A percentile compares a stretch with the other conserved stretches of the same genome.
Evolutionary conservation across 2,113 vertebrate genomes (phyloP).

Genomic region (Vulpes lagopus): DNA sequence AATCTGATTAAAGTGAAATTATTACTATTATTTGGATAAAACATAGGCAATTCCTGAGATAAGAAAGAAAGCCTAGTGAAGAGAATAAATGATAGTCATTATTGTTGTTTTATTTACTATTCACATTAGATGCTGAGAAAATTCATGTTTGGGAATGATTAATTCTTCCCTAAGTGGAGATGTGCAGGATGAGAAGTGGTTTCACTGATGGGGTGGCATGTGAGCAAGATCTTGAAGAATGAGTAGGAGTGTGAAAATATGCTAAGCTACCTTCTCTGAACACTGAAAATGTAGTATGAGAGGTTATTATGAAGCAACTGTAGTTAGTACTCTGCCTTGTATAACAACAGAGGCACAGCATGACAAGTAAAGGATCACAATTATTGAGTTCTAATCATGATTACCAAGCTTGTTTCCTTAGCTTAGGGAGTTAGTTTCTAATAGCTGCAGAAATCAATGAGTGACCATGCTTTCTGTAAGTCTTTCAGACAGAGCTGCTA

Average conservation of each 20-base stretch:
- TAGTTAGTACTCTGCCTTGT: not conserved
- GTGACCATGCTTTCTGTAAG: slow-evolving; percentile 29
- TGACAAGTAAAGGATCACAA: not conserved
- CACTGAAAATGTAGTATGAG: not conserved
- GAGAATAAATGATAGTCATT: not conserved
- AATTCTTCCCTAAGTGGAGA: not conserved
- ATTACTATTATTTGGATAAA: slow-evolving; percentile 32
- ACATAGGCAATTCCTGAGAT: not conserved
- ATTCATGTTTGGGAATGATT: not conserved
- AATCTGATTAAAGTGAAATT: not conserved
- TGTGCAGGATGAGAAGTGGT: not conserved
- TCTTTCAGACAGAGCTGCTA: slow-evolving; percentile 43
- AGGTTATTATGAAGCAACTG: not conserved
- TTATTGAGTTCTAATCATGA: slow-evolving; percentile 4
- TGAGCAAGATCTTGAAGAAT: not conserved
- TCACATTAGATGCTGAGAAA: not conserved
- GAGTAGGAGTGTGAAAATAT: not conserved
- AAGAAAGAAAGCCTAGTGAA: not conserved
- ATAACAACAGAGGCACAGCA: not conserved
- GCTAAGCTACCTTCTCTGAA: not conserved
- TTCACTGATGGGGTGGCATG: not conserved
- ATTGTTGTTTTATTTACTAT: not conserved
- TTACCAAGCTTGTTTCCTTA: slow-evolving; percentile 15
- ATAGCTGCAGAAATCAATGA: slow-evolving; percentile 63
- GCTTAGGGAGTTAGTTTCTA: slow-evolving; percentile 28